A percentile compares a stretch with the other conserved stretches of the same genome.
Evolutionary conservation across 2,888 invertebrate species (phyloP).

Genomic region (Caenorhabditis sp.): DNA sequence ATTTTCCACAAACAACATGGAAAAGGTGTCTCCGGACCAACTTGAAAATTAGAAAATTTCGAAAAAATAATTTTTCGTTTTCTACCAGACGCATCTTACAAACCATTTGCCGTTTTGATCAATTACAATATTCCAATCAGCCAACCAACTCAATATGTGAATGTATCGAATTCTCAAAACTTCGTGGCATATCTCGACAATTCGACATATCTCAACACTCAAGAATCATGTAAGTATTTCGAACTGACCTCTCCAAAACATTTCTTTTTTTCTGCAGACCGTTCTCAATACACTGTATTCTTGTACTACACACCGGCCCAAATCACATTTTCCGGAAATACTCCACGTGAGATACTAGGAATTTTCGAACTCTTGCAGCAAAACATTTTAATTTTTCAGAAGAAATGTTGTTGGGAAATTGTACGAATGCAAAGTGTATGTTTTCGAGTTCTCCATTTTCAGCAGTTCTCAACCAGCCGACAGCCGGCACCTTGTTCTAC

Average conservation of each 20-base stretch:
- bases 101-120: conserved; percentile 43
- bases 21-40: no score
- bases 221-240: conserved; percentile 31
- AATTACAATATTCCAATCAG: conserved; percentile 39
- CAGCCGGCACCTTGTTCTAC: conserved; percentile 47
- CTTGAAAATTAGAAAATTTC: no score
- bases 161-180: conserved; percentile 18
- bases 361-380: background rate
- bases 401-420: conserved; percentile 34
- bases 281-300: conserved; percentile 41
- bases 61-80: no score
- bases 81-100: conserved; percentile 34
- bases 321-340: conserved; percentile 14
- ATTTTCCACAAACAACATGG: no score
- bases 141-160: conserved; percentile 22
- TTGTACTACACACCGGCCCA: conserved; percentile 39
- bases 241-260: background rate
- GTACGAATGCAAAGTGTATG: conserved; percentile 39
- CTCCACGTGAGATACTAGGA: conserved; percentile 13
- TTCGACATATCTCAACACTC: conserved; percentile 26
- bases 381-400: conserved; percentile 12
- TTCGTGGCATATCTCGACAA: conserved; percentile 40
- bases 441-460: conserved; percentile 34
- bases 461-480: conserved; percentile 37
- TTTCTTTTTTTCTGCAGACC: conserved; percentile 27